phyloP scores from a whole-genome alignment of 1,140 invertebrate genomes.

The Trialeurodes vaporariorum region DNA sequence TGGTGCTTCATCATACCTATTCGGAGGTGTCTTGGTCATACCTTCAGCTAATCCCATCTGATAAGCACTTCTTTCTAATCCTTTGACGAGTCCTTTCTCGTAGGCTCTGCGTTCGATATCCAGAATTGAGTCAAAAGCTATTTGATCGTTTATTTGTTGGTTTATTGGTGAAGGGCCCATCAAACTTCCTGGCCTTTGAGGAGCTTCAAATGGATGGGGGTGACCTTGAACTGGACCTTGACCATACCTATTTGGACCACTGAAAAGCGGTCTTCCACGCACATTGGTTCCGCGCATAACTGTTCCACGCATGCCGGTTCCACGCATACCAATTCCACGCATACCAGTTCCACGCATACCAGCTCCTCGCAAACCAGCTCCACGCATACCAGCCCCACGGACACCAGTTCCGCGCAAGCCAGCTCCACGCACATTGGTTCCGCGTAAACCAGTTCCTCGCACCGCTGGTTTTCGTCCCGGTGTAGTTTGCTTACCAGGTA shows the following conservation, averaged over 20 bases:
- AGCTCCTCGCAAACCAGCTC: background rate
- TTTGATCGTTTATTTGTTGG: background rate
- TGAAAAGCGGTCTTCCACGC: too few relatives aligned
- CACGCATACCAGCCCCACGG: background rate
- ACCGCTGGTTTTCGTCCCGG: background rate
- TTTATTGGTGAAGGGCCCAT: background rate
- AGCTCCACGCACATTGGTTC: too few relatives aligned
- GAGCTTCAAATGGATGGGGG: background rate
- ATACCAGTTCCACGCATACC: background rate
- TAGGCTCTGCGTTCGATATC: constrained; percentile 18
- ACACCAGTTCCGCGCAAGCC: background rate
- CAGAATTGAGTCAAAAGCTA: constrained; percentile 1
- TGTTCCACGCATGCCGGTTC: background rate
- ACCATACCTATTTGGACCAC: background rate
- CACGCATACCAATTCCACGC: background rate
- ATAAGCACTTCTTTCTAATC: constrained; percentile 15
- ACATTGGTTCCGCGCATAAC: background rate
- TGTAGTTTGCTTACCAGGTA: background rate
- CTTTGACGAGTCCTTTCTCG: constrained; percentile 16
- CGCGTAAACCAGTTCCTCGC: background rate
- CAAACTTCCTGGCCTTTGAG: background rate
- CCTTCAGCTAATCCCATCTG: constrained; percentile 12
- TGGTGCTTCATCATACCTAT: background rate
- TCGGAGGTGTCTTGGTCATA: background rate
- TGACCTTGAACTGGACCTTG: background rate